Evolutionary conservation across 2,888 invertebrate species (phyloP).

Genomic region (Drosophila tripunctata): DNA sequence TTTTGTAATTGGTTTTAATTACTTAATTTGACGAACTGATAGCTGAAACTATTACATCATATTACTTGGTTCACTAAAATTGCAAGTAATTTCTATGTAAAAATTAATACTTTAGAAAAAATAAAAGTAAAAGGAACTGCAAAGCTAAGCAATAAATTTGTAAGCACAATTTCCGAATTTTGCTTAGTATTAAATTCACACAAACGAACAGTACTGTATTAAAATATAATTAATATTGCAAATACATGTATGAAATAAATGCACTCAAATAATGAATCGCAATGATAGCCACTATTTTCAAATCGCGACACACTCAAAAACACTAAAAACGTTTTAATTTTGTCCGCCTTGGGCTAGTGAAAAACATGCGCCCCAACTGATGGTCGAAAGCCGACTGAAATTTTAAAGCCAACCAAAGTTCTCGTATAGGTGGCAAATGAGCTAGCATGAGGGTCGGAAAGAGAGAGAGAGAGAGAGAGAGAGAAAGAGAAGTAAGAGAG

Average conservation of each 20-base stretch:
- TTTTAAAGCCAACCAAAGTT: conserved; percentile 77
- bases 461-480: conserved; percentile 2
- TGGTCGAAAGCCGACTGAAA: conserved; percentile 77
- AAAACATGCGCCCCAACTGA: conserved; percentile 68
- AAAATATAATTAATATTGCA: no score
- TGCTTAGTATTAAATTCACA: conserved; percentile 18
- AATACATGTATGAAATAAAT: background rate
- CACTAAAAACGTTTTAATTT: conserved; percentile 11
- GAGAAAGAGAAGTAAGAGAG: conserved; percentile 1
- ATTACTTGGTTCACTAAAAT: background rate
- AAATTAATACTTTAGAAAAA: background rate
- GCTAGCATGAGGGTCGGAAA: conserved; percentile 30
- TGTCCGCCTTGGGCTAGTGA: conserved; percentile 30
- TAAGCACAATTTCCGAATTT: background rate
- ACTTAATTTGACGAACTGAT: background rate
- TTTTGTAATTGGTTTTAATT: background rate
- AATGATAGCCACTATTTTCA: no score
- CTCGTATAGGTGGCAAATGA: conserved; percentile 68
- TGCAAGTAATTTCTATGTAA: background rate
- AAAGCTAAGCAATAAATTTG: background rate
- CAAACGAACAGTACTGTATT: background rate
- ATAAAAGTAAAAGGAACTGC: conserved; percentile 19
- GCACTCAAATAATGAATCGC: background rate
- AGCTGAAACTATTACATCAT: no score
- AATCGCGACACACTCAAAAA: conserved; percentile 12